Conservation (phyloP, 2,113 vertebrate genomes). For the Eleginops maclovinus region DNA sequence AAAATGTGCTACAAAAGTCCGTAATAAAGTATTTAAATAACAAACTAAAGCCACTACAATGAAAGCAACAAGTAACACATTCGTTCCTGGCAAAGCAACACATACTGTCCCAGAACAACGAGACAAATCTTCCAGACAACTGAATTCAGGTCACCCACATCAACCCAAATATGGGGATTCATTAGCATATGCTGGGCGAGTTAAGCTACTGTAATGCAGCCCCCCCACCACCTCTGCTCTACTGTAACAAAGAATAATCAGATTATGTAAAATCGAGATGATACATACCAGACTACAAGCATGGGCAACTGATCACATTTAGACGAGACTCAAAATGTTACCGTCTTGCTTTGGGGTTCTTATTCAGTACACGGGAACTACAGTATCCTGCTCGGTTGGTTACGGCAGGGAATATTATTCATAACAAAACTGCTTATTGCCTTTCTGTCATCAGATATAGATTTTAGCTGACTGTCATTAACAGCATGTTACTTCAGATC, state of each 20-base stretch:
- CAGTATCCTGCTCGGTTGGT: neutral
- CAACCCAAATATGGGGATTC: conserved; percentile 70
- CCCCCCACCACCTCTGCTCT: conserved; percentile 29
- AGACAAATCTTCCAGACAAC: conserved; percentile 64
- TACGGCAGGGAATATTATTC: neutral
- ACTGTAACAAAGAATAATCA: conserved; percentile 70
- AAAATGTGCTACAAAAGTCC: neutral
- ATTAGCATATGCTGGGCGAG: conserved; percentile 50
- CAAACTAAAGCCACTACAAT: neutral
- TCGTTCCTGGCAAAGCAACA: neutral
- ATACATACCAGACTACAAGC: conserved; percentile 49
- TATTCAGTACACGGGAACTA: neutral
- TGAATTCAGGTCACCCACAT: conserved; percentile 73
- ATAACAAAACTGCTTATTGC: neutral
- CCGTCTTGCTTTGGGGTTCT: too few species aligned
- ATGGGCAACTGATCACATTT: conserved; percentile 8
- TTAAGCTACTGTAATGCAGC: conserved; percentile 52
- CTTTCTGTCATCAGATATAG: conserved; percentile 14
- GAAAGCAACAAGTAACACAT: neutral
- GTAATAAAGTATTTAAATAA: neutral
- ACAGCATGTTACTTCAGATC: neutral
- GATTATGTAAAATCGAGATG: conserved; percentile 63
- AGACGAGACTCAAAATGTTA: neutral
- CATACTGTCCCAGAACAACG: conserved; percentile 35
- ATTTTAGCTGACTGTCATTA: conserved; percentile 7